Base-by-base conservation (phyloP, 2,113 vertebrate genomes). In the Tyto alba region DNA sequence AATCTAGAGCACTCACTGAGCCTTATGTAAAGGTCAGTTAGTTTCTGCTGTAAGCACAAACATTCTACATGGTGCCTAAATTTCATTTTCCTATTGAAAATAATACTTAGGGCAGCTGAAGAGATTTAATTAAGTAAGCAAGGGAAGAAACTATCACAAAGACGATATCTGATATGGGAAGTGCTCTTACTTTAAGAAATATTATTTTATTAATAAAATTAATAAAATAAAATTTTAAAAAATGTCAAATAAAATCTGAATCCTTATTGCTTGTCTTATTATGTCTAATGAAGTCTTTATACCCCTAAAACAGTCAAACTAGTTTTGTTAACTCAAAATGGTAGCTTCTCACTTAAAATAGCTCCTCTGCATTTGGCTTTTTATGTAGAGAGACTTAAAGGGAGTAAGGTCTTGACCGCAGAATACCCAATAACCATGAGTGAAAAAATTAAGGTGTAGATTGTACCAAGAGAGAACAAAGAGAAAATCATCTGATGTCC, bases 11-110 rank as follows among this genome's bases (percentile, higher is more conserved):
- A 62, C 60, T 81, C 90, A 13, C 74, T 68, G 75, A 94, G 81
- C 75, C 64, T 64, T 43, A 40, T 16, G 53, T 34, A 96, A 97
- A 97, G 95, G 92, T 95, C 89, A 94, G 21, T 67, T 60, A 50
- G 82, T 81, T 91, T 82, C 84, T 91, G 74, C 27, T 83, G 67
- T 60, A 95, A 95, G 91, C 84, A 85, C 73, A 96, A 97, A 96
- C 78, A 90, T 72, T 63, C 68, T 52, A 63, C 74, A 41, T 27
- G 32, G 55, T 25, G 16, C 38, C 67, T 18, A 30, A 56, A 52
- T 76, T 95, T 72, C 63, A 55, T 94, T 92, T 80, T 50, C 76
- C 6, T 5, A 23, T 3, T 47, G 74, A 69, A 92, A 96, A 88
- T 36, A 92, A 63, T 36, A 75, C 19, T 36, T 19, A 26, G 57